Percentiles rank a stretch among this genome's conserved stretches.
Conservation (phyloP, 2,888 invertebrate species). For the Cantharis flavilabris region DNA sequence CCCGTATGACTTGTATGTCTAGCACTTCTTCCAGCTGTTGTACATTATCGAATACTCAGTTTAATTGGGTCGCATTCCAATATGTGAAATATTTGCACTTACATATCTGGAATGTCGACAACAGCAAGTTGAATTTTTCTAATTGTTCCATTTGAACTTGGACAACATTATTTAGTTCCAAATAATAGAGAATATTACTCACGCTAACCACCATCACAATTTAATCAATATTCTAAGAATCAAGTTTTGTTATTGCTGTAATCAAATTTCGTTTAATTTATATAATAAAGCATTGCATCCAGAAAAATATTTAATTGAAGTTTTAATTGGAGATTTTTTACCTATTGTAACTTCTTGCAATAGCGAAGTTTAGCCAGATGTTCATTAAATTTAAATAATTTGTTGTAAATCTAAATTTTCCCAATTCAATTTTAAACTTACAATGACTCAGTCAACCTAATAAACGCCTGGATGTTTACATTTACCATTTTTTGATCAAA, state of each 20-base stretch:
- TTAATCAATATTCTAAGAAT: background rate
- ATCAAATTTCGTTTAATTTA: background rate
- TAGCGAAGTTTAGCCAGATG: background rate
- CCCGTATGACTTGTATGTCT: conserved; percentile 1
- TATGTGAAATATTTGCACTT: conserved; percentile 22
- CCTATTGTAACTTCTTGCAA: background rate
- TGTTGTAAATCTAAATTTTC: background rate
- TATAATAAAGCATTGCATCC: background rate
- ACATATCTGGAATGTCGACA: conserved; percentile 2
- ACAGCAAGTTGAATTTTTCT: background rate
- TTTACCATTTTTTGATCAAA: background rate
- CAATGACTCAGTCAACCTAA: background rate
- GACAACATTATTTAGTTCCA: no score
- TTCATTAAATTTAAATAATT: background rate
- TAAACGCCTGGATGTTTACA: background rate
- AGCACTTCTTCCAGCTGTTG: conserved; percentile 23
- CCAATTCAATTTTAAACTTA: background rate
- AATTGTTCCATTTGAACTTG: background rate
- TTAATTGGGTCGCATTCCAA: conserved; percentile 29
- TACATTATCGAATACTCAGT: conserved; percentile 22
- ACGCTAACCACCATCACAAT: background rate
- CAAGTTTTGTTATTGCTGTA: background rate
- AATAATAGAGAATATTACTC: background rate
- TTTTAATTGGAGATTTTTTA: background rate
- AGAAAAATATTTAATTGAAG: background rate